Percentiles rank a stretch among this genome's conserved stretches.
These are phyloP conservation scores for Drosophila murphyi DNA, from an alignment of 1,140 invertebrate genomes.

Conservation along the genomic window DNA sequence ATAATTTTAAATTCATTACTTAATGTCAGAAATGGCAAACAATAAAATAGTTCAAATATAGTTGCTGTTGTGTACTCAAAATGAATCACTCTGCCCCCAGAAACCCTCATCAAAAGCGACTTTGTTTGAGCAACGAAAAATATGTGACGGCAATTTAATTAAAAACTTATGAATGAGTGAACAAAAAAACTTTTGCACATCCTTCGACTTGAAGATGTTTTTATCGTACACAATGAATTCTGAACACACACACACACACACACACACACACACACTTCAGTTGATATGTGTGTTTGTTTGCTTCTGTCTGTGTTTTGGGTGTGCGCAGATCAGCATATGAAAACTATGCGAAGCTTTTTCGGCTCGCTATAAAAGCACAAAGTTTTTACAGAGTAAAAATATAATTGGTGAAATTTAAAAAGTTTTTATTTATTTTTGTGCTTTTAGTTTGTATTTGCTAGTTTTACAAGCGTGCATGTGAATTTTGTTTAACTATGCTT, in stretches of 20 bases:
- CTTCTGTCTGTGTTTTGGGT: constrained; percentile 35
- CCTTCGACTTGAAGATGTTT: constrained; percentile 79
- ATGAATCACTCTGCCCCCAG: constrained; percentile 2
- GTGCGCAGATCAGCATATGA: constrained; percentile 66
- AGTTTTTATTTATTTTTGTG: constrained; percentile 46
- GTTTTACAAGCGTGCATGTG: not conserved
- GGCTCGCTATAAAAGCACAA: constrained; percentile 43
- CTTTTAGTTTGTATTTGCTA: constrained; percentile 5
- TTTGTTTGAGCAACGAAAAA: constrained; percentile 50
- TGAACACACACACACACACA: constrained; percentile 2
- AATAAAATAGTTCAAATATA: not conserved
- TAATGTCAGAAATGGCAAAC: too few relatives aligned
- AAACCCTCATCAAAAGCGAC: constrained; percentile 58
- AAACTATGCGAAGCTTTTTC: constrained; percentile 43
- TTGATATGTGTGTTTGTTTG: constrained; percentile 44
- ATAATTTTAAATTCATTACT: not conserved
- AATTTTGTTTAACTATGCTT: not conserved
- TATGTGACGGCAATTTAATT: constrained; percentile 83
- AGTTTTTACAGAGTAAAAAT: constrained; percentile 80
- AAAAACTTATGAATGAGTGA: constrained; percentile 83
- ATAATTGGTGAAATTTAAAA: constrained; percentile 78
- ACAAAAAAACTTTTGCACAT: constrained; percentile 79
- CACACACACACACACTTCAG: constrained; percentile 26
- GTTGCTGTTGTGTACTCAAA: not conserved
- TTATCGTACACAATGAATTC: constrained; percentile 74